Base-by-base conservation (phyloP, 1,140 invertebrate species). In the Magallana ariakensis region DNA sequence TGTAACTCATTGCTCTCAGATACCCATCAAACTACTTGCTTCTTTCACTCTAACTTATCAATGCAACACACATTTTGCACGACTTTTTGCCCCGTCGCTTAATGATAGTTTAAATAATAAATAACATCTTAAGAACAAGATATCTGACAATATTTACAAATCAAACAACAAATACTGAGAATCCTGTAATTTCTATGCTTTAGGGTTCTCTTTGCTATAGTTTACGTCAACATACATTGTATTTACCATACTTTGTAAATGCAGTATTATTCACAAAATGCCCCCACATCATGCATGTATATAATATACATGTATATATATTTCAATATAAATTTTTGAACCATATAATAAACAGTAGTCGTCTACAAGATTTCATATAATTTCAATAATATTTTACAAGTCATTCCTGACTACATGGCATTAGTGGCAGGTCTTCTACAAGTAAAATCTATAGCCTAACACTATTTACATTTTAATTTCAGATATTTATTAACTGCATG, bases 81-180 rank as follows among this genome's bases (percentile, higher is more conserved):
- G 13, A 75, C 0, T 62, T 19, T 19, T 75, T 75, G 33, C 33
- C 33, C 66, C 62, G 4, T 75, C 66, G 22, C 62, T 26, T 22
- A 70, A 22, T 8, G 62, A 70, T 26, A 46, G 33, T 33, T 75
- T 6, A 16, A 60, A 16, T 60, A 75, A 75, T 75, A 75, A 75
- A 75, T 75, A 75, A 26, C 66, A 75, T 11, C 11, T 26, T 75
- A 75, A 75, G 66, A 75, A 75, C 66, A 75, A 75, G 26, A 22
- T 26, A 62, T 26, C 26, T 1, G 19, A 75, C 33, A 62, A 19
- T 75, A 75, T 75, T 75, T 75, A 75, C 66, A 75, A 26, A 26
- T 26, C 19, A 26, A 26, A 26, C 16, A 75, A 75, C 66, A 75
- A 75, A 6, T 26, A 75, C 22, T 26, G 26, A 75, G 33, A 26